Evolutionary conservation across 2,113 vertebrate species (phyloP), one percentile per base, ranked within the genome.

Genomic region (Crotalus viridis): DNA sequence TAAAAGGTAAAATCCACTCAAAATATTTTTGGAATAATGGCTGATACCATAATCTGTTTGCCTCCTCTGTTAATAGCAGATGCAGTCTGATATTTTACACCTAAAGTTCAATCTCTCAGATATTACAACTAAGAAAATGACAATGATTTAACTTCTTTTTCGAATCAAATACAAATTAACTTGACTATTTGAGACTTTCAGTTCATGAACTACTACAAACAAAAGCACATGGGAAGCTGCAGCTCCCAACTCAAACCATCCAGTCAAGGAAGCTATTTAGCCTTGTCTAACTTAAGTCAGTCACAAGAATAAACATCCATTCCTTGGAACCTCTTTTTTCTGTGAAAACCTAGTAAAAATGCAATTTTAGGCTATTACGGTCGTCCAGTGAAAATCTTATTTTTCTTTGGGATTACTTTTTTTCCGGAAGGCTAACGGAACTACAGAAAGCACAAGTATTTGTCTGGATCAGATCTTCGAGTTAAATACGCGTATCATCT

Each of bases 401-500:
- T 96, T 96, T 95, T 90, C 94, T 93, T 88, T 90, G 26, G 87
- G 93, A 94, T 91, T 90, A 89, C 92, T 95, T 95, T 93, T 94
- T 96, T 94, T 94, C 95, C 95, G 93, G 89, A 89, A 94, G 90
- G 94, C 81, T 92, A 90, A 85, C 88, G 93, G 92, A 93, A 96
- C 93, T 64, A 92, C 85, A 95, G 95, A 95, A 94, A 95, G 94
- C 92, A 93, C 93, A 28, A 91, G 81, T 87, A 64, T 88, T 95
- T 95, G 94, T 94, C 95, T 95, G 94, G 96, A 43, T 22, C 39
- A 48, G 8, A 26, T 74, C 51, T 26, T 13, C 28, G 43, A 8
- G n/a, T 52, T 54, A 22, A 57, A 86, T 15, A 39, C 13, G n/a
- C 1, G 33, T 52, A 39, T 52, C 5, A 22, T 46, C 15, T 56